Evolutionary conservation across 2,797 vertebrate species (phyloP), one percentile per base, ranked within the genome.

Genomic region (Vespertilio murinus): DNA sequence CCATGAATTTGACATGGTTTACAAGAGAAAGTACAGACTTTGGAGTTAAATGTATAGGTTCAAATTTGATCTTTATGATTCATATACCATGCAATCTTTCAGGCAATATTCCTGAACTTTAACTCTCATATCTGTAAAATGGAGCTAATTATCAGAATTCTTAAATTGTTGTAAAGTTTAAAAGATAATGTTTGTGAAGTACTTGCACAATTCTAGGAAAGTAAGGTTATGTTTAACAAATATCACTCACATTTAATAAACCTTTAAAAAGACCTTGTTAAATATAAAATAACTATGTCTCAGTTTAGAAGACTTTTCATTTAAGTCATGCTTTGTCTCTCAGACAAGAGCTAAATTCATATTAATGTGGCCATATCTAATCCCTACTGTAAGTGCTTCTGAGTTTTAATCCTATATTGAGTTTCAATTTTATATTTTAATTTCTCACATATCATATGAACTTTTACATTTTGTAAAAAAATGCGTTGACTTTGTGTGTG

Each of bases 321-420:
- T 75, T 81, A 81, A 47, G 74, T 67, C 47, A 88, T 67, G 52
- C 33, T 25, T 6, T 70, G 33, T 28, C 28, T n/a, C 75, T 71
- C 65, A 79, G n/a, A 71, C 79, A 54, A 85, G 73, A 49, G 30
- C 42, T 78, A 59, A 47, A 70, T 70, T 70, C 73, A 25, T 70
- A 61, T 64, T 86, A 92, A 92, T 8, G 4, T 79, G 52, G 52
- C 33, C 8, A 49, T 64, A 80, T 92, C 40, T 87, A 92, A 87
- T 71, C 65, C 42, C 40, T 61, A 33, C 20, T 84, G 14, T 67
- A 75, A 67, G 35, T 79, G 25, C 52, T 92, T 70, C 74, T 79
- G 82, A 70, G 13, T 86, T 91, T 79, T 80, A 86, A 79, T 79
- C 52, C 74, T 85, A 65, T 75, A 93, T 85, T 93, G 7, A 2